phyloP scores from a whole-genome alignment of 2,797 vertebrate species.

The Sebastes matsubarae region DNA sequence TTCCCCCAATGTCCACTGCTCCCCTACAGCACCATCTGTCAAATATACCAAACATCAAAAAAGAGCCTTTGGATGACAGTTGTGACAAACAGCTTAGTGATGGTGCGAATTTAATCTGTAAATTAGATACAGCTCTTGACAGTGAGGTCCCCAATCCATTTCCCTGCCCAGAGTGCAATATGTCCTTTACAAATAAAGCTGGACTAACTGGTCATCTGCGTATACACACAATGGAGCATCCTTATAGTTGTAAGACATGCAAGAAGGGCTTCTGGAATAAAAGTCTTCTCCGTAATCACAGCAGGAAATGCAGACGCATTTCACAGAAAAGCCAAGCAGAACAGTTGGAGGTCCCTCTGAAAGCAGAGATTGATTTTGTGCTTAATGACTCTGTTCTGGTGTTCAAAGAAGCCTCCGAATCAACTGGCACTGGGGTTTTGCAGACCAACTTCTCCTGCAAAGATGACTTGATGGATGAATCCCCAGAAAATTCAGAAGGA shows the following conservation, averaged over 20 bases:
- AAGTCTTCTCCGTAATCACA: slow-evolving; percentile 73
- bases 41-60: slow-evolving; percentile 67
- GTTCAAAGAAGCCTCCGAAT: slow-evolving; percentile 67
- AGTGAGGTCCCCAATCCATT: slow-evolving; percentile 38
- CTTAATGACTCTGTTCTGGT: slow-evolving; percentile 67
- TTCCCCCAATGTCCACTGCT: slow-evolving; percentile 41
- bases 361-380: slow-evolving; percentile 68
- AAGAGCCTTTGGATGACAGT: slow-evolving; percentile 72
- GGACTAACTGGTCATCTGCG: slow-evolving; percentile 76
- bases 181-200: slow-evolving; percentile 69
- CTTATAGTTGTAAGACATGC: slow-evolving; percentile 76
- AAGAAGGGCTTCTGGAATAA: slow-evolving; percentile 80
- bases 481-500: slow-evolving; percentile 15
- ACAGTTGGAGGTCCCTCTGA: slow-evolving; percentile 42
- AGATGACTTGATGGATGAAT: slow-evolving; percentile 53
- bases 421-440: slow-evolving; percentile 69
- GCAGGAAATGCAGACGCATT: slow-evolving; percentile 72
- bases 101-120: slow-evolving; percentile 15
- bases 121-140: slow-evolving; percentile 22
- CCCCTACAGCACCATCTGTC: slow-evolving; percentile 75
- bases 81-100: slow-evolving; percentile 30
- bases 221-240: slow-evolving; percentile 56
- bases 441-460: slow-evolving; percentile 77
- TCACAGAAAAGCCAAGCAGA: slow-evolving; percentile 4
- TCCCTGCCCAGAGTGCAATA: slow-evolving; percentile 69